These are phyloP conservation scores for Gobiocypris rarus DNA, from an alignment of 2,113 vertebrate genomes.

Conservation along the genomic window DNA sequence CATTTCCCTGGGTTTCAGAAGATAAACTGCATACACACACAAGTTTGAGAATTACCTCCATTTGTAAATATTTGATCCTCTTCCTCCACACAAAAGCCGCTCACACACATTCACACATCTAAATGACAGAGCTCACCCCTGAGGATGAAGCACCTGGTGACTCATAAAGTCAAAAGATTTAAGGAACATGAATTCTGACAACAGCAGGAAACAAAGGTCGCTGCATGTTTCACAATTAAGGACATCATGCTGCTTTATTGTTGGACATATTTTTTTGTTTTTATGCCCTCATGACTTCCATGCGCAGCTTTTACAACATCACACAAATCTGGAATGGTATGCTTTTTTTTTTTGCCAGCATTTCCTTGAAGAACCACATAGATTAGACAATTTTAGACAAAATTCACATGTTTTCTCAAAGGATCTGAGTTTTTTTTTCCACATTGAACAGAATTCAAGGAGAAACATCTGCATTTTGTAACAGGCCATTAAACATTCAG, in stretches of 20 bases:
- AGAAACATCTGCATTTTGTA: slow-evolving; percentile 12
- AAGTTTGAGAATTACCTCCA: slow-evolving; percentile 7
- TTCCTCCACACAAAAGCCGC: background rate
- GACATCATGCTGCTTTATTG: background rate
- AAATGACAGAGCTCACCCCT: slow-evolving; percentile 7
- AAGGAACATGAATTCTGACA: slow-evolving; percentile 23
- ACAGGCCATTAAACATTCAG: slow-evolving; percentile 20
- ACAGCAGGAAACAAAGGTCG: background rate
- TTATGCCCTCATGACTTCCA: background rate
- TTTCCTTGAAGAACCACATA: no score
- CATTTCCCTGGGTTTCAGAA: slow-evolving; percentile 39
- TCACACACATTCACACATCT: slow-evolving; percentile 1
- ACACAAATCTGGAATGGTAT: background rate
- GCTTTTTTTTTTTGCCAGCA: no score
- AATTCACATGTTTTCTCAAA: background rate
- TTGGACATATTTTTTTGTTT: background rate
- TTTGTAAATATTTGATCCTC: slow-evolving; percentile 49
- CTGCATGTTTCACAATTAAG: background rate
- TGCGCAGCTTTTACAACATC: background rate
- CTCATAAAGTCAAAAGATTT: slow-evolving; percentile 27
- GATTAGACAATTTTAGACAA: no score
- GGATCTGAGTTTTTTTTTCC: background rate
- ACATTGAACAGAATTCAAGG: background rate
- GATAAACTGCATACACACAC: background rate
- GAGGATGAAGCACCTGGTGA: slow-evolving; percentile 10